Evolutionary conservation across 2,113 vertebrate genomes (phyloP).

Genomic region (Rhizomys pruinosus): DNA sequence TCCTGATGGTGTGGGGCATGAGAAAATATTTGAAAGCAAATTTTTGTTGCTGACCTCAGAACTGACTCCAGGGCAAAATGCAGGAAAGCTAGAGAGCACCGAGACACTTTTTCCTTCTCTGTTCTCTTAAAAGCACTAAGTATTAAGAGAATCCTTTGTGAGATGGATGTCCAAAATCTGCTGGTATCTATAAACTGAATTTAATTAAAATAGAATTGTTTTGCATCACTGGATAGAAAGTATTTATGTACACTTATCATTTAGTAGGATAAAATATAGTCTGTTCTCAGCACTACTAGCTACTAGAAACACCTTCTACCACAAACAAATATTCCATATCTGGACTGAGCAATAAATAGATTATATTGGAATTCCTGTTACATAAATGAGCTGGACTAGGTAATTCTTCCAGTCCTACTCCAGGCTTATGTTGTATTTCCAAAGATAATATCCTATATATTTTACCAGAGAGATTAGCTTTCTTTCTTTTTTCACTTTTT

Average conservation of each 20-base stretch:
- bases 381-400: background rate
- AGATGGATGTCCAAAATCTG: background rate
- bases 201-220: constrained; percentile 30
- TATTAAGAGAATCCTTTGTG: background rate
- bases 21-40: constrained; percentile 17
- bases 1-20: background rate
- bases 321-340: background rate
- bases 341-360: background rate
- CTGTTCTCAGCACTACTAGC: background rate
- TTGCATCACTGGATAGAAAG: constrained; percentile 11
- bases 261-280: constrained; percentile 32
- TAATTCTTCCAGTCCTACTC: constrained; percentile 18
- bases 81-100: background rate
- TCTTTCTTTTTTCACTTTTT: constrained; percentile 1
- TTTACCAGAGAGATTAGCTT: background rate
- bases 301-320: background rate
- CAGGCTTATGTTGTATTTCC: constrained; percentile 21
- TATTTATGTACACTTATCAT: constrained; percentile 11
- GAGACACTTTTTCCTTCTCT: background rate
- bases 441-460: background rate
- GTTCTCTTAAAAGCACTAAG: constrained; percentile 1
- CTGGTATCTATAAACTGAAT: background rate
- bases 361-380: constrained; percentile 20
- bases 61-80: background rate
- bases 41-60: background rate